Conservation (phyloP, 2,113 vertebrate species). For the Rhagologus leucostigma region DNA sequence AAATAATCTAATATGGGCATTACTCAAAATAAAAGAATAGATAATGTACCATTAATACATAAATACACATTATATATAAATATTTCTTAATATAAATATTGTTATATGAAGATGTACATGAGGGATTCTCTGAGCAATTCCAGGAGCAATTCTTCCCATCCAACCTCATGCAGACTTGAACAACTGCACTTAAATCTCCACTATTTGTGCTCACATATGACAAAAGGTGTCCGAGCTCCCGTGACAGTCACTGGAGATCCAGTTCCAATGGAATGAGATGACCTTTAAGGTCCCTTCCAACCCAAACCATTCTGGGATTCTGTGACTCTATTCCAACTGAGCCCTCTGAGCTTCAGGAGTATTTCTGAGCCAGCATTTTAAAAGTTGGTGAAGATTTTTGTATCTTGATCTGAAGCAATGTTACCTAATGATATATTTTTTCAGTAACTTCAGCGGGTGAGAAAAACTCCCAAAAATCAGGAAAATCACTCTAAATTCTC, state of each 20-base stretch:
- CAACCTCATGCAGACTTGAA: not conserved
- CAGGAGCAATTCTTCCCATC: not conserved
- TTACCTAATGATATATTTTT: not conserved
- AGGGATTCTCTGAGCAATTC: not conserved
- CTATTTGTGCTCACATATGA: not conserved
- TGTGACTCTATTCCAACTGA: not conserved
- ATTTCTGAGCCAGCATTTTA: not conserved
- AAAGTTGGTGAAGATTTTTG: not conserved
- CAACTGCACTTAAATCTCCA: not conserved
- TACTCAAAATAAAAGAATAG: not conserved
- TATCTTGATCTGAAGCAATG: not conserved
- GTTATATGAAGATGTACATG: not conserved
- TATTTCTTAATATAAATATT: not conserved
- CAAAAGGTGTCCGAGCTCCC: not conserved
- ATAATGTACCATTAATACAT: not conserved
- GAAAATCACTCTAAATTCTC: not conserved
- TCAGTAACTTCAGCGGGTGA: not conserved
- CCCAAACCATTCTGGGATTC: not conserved
- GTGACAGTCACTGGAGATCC: fast-evolving
- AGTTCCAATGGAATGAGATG: not conserved
- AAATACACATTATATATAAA: not conserved
- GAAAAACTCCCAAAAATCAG: not conserved
- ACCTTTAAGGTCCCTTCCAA: not conserved
- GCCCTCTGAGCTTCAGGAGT: not conserved
- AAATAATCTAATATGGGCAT: not conserved